Evolutionary conservation across 2,888 invertebrate genomes (phyloP).

Genomic region (Athalia cordata): DNA sequence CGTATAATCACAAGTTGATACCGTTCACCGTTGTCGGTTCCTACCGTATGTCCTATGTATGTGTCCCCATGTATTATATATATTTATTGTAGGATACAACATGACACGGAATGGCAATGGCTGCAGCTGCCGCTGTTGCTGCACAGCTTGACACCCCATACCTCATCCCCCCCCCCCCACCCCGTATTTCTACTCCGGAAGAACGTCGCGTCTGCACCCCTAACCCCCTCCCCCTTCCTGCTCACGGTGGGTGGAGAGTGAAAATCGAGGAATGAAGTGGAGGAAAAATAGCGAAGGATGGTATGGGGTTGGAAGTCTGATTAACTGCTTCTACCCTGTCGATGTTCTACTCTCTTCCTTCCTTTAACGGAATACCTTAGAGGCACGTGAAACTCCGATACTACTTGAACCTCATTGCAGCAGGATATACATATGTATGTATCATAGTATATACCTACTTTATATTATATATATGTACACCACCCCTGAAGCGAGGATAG

Average conservation of each 20-base stretch:
- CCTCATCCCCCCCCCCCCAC: no score
- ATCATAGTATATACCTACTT: neutral
- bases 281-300: neutral
- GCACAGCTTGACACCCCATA: constrained; percentile 5
- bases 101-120: constrained; percentile 1
- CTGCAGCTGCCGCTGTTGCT: neutral
- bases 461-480: neutral
- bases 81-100: no score
- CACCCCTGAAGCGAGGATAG: no score
- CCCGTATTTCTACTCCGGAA: neutral
- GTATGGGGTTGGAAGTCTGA: neutral
- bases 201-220: neutral
- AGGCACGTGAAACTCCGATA: neutral
- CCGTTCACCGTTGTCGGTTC: neutral
- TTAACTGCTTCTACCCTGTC: neutral
- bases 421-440: neutral
- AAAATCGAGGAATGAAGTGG: neutral
- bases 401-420: neutral
- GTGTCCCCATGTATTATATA: no score
- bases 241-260: no score
- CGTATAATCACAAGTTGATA: constrained; percentile 39
- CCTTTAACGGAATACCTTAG: neutral
- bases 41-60: neutral
- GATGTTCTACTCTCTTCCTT: neutral
- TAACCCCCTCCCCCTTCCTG: no score